These are phyloP conservation scores for Cerceris rybyensis DNA, from an alignment of 2,888 invertebrate species.

Conservation along the genomic window DNA sequence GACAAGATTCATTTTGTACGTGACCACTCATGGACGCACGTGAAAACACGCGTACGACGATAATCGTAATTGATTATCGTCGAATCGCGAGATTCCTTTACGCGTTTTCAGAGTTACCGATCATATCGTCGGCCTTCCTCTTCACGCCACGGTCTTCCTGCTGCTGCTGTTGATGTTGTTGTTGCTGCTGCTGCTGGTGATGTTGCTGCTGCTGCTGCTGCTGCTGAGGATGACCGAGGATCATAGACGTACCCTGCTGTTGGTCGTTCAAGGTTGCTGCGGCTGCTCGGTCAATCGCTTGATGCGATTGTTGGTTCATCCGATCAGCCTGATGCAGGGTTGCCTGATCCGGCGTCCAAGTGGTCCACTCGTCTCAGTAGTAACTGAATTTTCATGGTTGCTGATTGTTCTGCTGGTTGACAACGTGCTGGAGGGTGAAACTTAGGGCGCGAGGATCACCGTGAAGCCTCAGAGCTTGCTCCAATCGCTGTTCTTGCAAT, in stretches of 20 bases:
- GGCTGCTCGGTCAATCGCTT: slow-evolving; percentile 60
- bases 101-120: slow-evolving; percentile 74
- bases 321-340: slow-evolving; percentile 65
- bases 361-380: slow-evolving; percentile 86
- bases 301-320: slow-evolving; percentile 69
- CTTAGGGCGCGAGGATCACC: slow-evolving; percentile 91
- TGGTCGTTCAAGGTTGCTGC: slow-evolving; percentile 70
- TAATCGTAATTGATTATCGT: slow-evolving; percentile 26
- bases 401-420: slow-evolving; percentile 83
- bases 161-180: slow-evolving; percentile 64
- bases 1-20: slow-evolving; percentile 77
- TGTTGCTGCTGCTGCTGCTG: slow-evolving; percentile 72
- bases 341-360: slow-evolving; percentile 79
- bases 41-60: slow-evolving; percentile 42
- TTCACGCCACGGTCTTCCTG: slow-evolving; percentile 76
- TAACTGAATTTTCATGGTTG: slow-evolving; percentile 91
- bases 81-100: slow-evolving; percentile 59
- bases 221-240: slow-evolving; percentile 66
- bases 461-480: slow-evolving; percentile 91
- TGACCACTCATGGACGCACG: slow-evolving; percentile 79
- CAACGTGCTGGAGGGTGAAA: slow-evolving; percentile 85
- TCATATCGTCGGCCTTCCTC: slow-evolving; percentile 79
- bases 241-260: slow-evolving; percentile 64
- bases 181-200: slow-evolving; percentile 70
- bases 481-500: slow-evolving; percentile 90